Percentiles rank a stretch among this genome's conserved stretches.
These are phyloP conservation scores for Blomia tropicalis DNA, from an alignment of 2,888 invertebrate species.

Conservation along the genomic window DNA sequence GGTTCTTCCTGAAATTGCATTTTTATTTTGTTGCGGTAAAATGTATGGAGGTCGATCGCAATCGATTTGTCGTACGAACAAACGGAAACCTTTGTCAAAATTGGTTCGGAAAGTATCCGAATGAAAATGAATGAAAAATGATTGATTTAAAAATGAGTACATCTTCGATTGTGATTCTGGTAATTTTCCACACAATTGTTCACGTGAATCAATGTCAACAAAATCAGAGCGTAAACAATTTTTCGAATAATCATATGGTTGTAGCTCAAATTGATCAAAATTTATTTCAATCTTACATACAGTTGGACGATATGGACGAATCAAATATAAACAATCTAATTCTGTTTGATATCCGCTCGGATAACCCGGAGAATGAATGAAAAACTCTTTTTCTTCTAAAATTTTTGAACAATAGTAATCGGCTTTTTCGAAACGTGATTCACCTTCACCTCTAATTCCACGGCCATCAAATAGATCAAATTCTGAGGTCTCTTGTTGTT, in stretches of 20 bases:
- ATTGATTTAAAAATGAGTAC: conserved; percentile 15
- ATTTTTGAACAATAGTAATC: conserved; percentile 27
- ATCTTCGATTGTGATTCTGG: conserved; percentile 23
- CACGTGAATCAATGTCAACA: conserved; percentile 27
- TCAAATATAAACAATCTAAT: conserved; percentile 30
- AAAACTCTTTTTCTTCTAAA: conserved; percentile 29
- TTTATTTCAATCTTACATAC: conserved; percentile 31
- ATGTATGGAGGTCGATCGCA: conserved; percentile 13
- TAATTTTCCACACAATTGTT: conserved; percentile 27
- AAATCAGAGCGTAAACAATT: conserved; percentile 29
- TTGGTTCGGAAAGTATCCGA: conserved; percentile 23
- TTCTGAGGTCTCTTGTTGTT: background rate
- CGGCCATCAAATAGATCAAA: conserved; percentile 8
- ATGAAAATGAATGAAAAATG: conserved; percentile 26
- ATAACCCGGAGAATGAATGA: conserved; percentile 30
- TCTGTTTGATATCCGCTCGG: conserved; percentile 29
- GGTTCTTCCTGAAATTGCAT: background rate
- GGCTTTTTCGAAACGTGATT: background rate
- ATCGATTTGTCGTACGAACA: conserved; percentile 28
- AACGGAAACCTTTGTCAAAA: conserved; percentile 27
- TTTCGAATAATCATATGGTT: conserved; percentile 26
- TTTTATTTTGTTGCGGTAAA: background rate
- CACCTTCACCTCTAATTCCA: background rate
- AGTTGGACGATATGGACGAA: conserved; percentile 26
- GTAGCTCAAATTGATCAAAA: conserved; percentile 31